These are phyloP conservation scores for Leptinotarsa juncta DNA, from an alignment of 2,888 invertebrate genomes.

Conservation along the genomic window DNA sequence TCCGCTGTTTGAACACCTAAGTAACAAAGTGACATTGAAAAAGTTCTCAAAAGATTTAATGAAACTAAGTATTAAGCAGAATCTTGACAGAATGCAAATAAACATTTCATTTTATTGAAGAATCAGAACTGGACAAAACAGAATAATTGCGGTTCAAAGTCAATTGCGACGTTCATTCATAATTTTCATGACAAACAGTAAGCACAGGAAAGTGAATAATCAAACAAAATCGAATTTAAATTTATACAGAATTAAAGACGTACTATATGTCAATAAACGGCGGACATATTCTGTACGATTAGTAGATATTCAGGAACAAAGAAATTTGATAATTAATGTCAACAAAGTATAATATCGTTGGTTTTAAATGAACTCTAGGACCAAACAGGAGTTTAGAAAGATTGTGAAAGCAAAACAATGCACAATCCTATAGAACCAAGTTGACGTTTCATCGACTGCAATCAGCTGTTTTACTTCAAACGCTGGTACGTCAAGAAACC, in stretches of 20 bases:
- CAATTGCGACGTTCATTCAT: background rate
- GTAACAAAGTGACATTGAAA: too few relatives aligned
- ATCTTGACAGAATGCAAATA: background rate
- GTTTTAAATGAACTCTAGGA: background rate
- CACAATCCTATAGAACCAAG: constrained; percentile 40
- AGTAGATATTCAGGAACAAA: constrained; percentile 53
- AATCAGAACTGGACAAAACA: background rate
- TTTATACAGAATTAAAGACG: constrained; percentile 48
- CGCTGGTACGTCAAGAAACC: constrained; percentile 51
- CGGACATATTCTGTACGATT: constrained; percentile 59
- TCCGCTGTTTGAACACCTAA: too few relatives aligned
- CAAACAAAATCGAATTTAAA: background rate
- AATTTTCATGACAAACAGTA: background rate
- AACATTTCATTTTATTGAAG: background rate
- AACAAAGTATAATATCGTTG: background rate
- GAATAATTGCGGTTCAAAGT: constrained; percentile 7
- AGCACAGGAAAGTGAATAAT: background rate
- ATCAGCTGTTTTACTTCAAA: constrained; percentile 73
- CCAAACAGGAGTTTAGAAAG: constrained; percentile 6
- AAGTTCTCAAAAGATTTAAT: too few relatives aligned
- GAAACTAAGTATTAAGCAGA: too few relatives aligned
- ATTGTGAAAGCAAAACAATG: constrained; percentile 35
- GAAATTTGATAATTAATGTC: constrained; percentile 38
- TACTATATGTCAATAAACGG: constrained; percentile 56
- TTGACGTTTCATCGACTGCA: constrained; percentile 59